Evolutionary conservation across 2,888 invertebrate species (phyloP), one percentile per base, ranked within the genome.

Genomic region (Oithona nana): DNA sequence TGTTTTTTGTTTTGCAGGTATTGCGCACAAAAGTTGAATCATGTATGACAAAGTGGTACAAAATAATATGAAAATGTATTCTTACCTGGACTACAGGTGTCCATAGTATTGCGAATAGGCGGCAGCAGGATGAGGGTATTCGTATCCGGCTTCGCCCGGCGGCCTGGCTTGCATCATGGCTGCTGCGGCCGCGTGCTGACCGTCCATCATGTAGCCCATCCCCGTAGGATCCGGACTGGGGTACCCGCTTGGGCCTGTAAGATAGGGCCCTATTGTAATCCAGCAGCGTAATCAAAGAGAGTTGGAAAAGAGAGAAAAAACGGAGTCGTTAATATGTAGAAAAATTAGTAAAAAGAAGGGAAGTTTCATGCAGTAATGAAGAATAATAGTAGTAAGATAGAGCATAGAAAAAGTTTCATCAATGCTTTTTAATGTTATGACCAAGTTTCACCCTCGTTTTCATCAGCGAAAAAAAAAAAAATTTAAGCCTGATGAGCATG

Each of bases 141-240:
- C 89, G 78, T 86, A 83, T 65, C 66, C 66, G 65, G 89, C 86
- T 79, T 88, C 88, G 70, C 86, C 85, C 69, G 89, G 88, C 72
- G 89, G 87, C 28, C 56, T 22, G 80, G 89, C 84, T 80, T 89
- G 89, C 86, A 89, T 88, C 89, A 90, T 90, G 78, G 88, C 88
- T 72, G 82, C 81, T 78, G 89, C 88, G 71, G 88, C 88, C 51
- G 67, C 65, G 58, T 67, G 67, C 59, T 66, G 67, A 64, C 73
- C 72, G 78, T 94, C 93, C 74, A 75, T 74, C 89, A 93, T 92
- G 87, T 93, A 93, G 77, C 92, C 90, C 76, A 92, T 89, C 83
- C 89, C 89, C 74, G 86, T 83, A 71, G 88, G 89, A 75, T 94
- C 94, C 69, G 93, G 93, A 77, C 92, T 92, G 80, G 94, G 94